Conservation (phyloP, 2,113 vertebrate genomes). For the human region GRCh38 chr6:94128501-94129000, state of each 20-base stretch:
- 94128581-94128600: neutral
- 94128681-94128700: neutral
- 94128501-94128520: neutral
- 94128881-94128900: neutral
- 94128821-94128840: neutral
- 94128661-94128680: neutral
- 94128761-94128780: neutral
- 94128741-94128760: neutral
- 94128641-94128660: neutral
- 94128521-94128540: neutral
- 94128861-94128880: neutral
- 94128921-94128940: neutral
- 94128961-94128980: neutral
- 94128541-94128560: slow-evolving; percentile 32
- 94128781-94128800: neutral
- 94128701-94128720: neutral
- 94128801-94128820: neutral
- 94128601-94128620: neutral
- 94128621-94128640: neutral
- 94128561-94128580: neutral
- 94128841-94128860: neutral
- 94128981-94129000: neutral
- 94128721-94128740: neutral
- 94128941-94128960: neutral
- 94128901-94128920: neutral